Evolutionary conservation across 2,797 vertebrate species (phyloP), one percentile per base, ranked within the genome.

Genomic region (Danio choprae): DNA sequence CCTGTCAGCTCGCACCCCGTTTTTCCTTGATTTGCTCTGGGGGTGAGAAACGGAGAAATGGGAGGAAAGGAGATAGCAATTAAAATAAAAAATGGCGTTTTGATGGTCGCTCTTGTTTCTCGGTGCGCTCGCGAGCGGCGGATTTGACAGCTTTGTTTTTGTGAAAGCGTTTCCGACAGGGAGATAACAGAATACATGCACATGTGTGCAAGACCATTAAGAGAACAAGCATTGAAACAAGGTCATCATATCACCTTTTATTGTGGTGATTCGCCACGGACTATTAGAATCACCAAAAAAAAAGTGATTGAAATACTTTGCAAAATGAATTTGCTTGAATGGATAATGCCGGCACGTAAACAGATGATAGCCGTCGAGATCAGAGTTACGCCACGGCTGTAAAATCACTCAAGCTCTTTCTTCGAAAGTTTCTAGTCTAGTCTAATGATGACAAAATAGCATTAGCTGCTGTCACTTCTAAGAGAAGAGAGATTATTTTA

Each of bases 401-500:
- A 84, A 90, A 88, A 90, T 78, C 90, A 89, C 89, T 91, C n/a
- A n/a, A n/a, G n/a, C n/a, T n/a, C n/a, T n/a, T n/a, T n/a, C 92
- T 93, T 94, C 92, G 18, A 94, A 94, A 94, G 93, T 95, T 96
- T 95, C 91, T 92, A 90, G 84, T 91, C 91, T 93, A 87, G 91
- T 92, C 86, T 90, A 94, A 90, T 89, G 94, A 97, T 96, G 96
- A 95, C 94, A 90, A 94, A 97, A 95, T 97, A 94, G 91, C 92
- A 96, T 96, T 96, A 96, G 92, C 94, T 95, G 92, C 94, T 96
- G 95, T 96, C 92, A 96, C 92, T 94, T 89, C 87, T 51, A 88
- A 86, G 86, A 94, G 92, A 91, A 96, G 92, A 91, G 91, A 96
- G 94, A 96, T 95, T 93, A 95, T 94, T 96, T 96, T 94, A 96